Base-by-base conservation (phyloP, 2,888 invertebrate species). In the Melolontha melolontha region DNA sequence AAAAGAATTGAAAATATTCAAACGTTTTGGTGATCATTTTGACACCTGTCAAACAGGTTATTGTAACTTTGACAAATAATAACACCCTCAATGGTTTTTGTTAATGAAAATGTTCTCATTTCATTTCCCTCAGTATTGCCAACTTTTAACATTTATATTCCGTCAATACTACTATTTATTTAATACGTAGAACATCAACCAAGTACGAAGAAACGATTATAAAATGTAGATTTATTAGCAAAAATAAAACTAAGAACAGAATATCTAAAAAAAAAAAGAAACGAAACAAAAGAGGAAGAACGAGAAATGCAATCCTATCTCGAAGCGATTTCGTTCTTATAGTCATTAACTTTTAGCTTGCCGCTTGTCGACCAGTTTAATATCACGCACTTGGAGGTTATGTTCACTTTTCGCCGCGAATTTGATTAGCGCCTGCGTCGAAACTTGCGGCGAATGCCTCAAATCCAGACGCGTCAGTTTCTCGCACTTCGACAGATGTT, bases 331-430 rank as follows among this genome's bases (percentile, higher is more conserved):
- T 17, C 41, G 41, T 41, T 42, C 17, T 16, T 4, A n/a, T 27
- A 14, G 39, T 41, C 39, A 66, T 65, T 68, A 68, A 68, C 68
- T 68, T 42, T 47, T 68, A 55, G 50, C 41, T 16, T 62, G 66
- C 80, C 89, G 79, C 62, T 85, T 80, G 78, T 90, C 92, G 8
- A 93, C 93, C 75, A 93, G 81, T 78, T 93, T 93, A 6, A 93
- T 91, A 75, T 93, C 93, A 74, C 91, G 89, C 57, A 93, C 93
- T 79, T 92, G 92, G 68, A 93, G 84, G 81, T 93, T 91, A 81
- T 92, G 91, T 78, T 91, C 90, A 70, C 92, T 92, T 76, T 91
- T 91, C 70, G 92, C 92, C 1, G 93, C 93, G 79, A 94, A 94
- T 78, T 92, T 93, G 77, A 93, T 93, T 41, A 94, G 89, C 11